A percentile compares a stretch with the other conserved stretches of the same genome.
Conservation (phyloP, 2,888 invertebrate genomes). For the Tyria jacobaeae region DNA sequence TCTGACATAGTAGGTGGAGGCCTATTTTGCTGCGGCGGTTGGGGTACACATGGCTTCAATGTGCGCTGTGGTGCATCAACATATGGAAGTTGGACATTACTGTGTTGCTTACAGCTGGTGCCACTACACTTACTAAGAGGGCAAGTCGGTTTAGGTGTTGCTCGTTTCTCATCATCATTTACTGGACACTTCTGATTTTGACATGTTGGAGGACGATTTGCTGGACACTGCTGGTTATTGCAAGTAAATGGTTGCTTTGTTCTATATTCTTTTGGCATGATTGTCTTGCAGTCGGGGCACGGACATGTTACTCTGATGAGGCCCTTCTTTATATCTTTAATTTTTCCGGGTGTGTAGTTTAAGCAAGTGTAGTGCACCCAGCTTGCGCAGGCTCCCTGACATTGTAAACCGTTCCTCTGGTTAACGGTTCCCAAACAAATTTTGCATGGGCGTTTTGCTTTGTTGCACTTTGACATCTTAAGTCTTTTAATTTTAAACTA, state of each 20-base stretch:
- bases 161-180: constrained; percentile 3
- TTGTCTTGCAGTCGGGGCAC: constrained; percentile 73
- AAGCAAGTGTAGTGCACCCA: constrained; percentile 77
- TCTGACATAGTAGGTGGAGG: too few relatives aligned
- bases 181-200: constrained; percentile 45
- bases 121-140: constrained; percentile 40
- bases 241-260: constrained; percentile 65
- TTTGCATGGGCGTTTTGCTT: constrained; percentile 74
- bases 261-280: constrained; percentile 61
- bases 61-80: background rate
- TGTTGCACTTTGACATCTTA: constrained; percentile 65
- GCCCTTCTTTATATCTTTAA: constrained; percentile 72
- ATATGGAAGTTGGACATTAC: constrained; percentile 13
- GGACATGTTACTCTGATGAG: constrained; percentile 74
- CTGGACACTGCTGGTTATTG: constrained; percentile 65
- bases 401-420: constrained; percentile 69
- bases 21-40: background rate
- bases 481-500: background rate
- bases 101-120: constrained; percentile 12
- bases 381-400: constrained; percentile 70
- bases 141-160: constrained; percentile 24
- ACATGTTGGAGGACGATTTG: constrained; percentile 63
- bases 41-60: constrained; percentile 4
- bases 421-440: constrained; percentile 69
- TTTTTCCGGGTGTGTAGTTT: constrained; percentile 74